These are phyloP conservation scores for Caenorhabditis sp. DNA, from an alignment of 2,888 invertebrate genomes.

Conservation along the genomic window DNA sequence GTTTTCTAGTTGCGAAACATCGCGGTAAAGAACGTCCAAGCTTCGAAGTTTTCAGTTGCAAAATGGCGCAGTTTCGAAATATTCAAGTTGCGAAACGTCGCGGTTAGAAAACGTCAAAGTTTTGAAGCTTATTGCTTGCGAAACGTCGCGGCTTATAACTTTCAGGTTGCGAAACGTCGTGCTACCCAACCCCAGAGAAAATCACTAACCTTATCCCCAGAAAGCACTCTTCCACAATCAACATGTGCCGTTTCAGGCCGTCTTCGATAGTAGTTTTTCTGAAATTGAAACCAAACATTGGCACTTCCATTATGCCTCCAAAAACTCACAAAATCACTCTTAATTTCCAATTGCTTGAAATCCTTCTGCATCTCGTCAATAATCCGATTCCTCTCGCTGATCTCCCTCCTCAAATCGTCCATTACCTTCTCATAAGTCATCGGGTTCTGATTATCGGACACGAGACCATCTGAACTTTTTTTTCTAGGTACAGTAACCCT, in stretches of 20 bases:
- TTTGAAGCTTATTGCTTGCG: too few species aligned
- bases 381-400: constrained; percentile 35
- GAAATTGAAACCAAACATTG: neutral
- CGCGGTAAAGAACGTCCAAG: too few species aligned
- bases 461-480: constrained; percentile 30
- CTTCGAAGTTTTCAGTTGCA: too few species aligned
- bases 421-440: constrained; percentile 45
- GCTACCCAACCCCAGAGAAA: too few species aligned
- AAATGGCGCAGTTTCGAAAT: too few species aligned
- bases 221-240: constrained; percentile 44
- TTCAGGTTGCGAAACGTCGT: too few species aligned
- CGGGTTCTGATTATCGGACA: constrained; percentile 23
- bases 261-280: constrained; percentile 21
- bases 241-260: constrained; percentile 54
- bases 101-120: too few species aligned
- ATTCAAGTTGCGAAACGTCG: too few species aligned
- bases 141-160: too few species aligned
- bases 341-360: constrained; percentile 23
- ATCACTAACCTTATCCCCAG: constrained; percentile 37
- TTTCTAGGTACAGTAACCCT: neutral
- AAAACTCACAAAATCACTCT: constrained; percentile 18
- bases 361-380: constrained; percentile 42
- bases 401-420: constrained; percentile 45
- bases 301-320: too few species aligned
- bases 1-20: too few species aligned